Evolutionary conservation across 2,888 invertebrate species (phyloP), one percentile per base, ranked within the genome.

Genomic region (Caenorhabditis sinica): DNA sequence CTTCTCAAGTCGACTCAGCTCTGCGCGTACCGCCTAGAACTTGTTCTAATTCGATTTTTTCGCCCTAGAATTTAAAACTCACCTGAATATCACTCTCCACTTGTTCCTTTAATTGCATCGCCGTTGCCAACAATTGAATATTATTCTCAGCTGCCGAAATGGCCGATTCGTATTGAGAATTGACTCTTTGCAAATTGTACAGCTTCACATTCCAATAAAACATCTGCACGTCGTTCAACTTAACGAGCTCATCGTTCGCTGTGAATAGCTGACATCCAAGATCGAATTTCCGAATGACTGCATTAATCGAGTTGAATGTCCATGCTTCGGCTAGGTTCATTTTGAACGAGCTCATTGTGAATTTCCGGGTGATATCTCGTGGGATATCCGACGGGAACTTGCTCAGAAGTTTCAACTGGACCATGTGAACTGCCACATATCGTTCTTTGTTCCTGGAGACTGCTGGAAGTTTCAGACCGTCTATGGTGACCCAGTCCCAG

Each of bases 171-270:
- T 89, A 90, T 40, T 85, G 63, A 15, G 72, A 72, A 58, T 84
- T 79, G 60, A 90, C 87, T 25, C 84, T 61, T 17, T 60, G 66
- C 60, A 90, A 82, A 75, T 90, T 90, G 53, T 87, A 81, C 15
- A 75, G 25, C 61, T 90, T 90, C 53, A 91, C 90, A 49, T 88
- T 86, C 91, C 90, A 91, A 82, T 91, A 91, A 83, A 91, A 91
- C 53, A 81, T 85, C 36, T 90, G 88, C 17, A 90, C 90, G 69
- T 89, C 89, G 69, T 65, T 75, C 45, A 90, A 45, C 25, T 83
- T 82, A 28, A 90, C 89, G 20, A 91, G 58, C 63, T 91, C 91
- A 75, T 91, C 91, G 53, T 88, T 76, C 11, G 87, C 73, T 4
- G 86, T 83, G 84, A 89, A 91, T 33, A 91, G 63, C 68, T 91